phyloP scores from a whole-genome alignment of 30 jellyfish, hydroid and myxozoan species.

The Euphysa ruthae region DNA sequence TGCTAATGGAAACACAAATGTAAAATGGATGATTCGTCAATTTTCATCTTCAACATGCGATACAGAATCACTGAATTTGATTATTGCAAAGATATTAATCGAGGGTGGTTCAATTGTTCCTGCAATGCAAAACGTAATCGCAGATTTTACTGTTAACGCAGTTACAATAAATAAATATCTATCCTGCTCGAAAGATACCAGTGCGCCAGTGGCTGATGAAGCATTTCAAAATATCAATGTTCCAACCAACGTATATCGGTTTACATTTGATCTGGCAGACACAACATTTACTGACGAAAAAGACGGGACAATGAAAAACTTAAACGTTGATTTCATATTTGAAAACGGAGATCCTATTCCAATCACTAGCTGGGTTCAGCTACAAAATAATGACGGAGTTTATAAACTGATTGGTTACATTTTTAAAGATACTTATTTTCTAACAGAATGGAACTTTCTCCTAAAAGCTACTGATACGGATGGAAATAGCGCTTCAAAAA shows the following conservation, averaged over 20 bases:
- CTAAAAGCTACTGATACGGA: constrained; percentile 61
- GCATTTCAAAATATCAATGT: background rate
- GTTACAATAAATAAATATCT: background rate
- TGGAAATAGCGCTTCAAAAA: constrained; percentile 16
- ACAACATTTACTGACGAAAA: constrained; percentile 49
- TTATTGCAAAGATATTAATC: too few species aligned
- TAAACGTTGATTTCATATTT: constrained; percentile 11
- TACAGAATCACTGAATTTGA: too few species aligned
- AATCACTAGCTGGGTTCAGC: constrained; percentile 39
- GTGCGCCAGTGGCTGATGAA: constrained; percentile 7
- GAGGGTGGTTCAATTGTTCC: too few species aligned
- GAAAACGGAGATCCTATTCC: constrained; percentile 36
- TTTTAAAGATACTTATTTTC: background rate
- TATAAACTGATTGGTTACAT: constrained; percentile 3
- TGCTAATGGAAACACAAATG: background rate
- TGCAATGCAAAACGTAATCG: too few species aligned
- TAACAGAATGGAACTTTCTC: constrained; percentile 31
- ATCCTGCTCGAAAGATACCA: background rate
- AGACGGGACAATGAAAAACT: constrained; percentile 43
- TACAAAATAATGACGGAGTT: background rate
- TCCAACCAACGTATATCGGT: background rate
- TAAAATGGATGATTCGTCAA: too few species aligned
- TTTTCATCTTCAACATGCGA: too few species aligned
- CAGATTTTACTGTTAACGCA: background rate
- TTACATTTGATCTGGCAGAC: constrained; percentile 12